These are phyloP conservation scores for Peromyscus nudipes DNA, from an alignment of 2,797 vertebrate genomes.

Conservation along the genomic window DNA sequence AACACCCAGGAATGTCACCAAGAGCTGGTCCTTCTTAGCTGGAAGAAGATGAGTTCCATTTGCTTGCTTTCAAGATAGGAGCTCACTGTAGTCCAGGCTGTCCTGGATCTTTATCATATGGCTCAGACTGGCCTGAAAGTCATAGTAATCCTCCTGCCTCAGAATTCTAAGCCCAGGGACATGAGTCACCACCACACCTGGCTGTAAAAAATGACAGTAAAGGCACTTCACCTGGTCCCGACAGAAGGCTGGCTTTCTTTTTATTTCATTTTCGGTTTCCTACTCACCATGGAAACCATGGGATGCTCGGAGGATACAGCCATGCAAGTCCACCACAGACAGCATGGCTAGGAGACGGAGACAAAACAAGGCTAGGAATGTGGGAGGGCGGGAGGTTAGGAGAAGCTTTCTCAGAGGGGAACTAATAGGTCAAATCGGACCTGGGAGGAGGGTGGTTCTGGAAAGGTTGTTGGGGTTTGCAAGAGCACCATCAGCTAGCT, in stretches of 20 bases:
- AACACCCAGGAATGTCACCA: background rate
- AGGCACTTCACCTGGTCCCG: background rate
- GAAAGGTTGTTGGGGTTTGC: background rate
- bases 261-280: background rate
- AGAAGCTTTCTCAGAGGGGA: background rate
- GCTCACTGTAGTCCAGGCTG: background rate
- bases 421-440: background rate
- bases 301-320: background rate
- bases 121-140: background rate
- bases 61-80: background rate
- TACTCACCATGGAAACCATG: too few species aligned
- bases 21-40: background rate
- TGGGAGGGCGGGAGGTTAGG: background rate
- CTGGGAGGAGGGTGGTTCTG: background rate
- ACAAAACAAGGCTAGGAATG: background rate
- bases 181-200: background rate
- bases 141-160: background rate
- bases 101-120: background rate
- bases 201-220: background rate
- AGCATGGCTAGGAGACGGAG: background rate
- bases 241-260: too few species aligned
- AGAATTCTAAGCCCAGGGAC: background rate
- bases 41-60: background rate
- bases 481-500: rapidly evolving
- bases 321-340: too few species aligned